Evolutionary conservation across 2,888 invertebrate species (phyloP).

Genomic region (Metacarcinus magister): DNA sequence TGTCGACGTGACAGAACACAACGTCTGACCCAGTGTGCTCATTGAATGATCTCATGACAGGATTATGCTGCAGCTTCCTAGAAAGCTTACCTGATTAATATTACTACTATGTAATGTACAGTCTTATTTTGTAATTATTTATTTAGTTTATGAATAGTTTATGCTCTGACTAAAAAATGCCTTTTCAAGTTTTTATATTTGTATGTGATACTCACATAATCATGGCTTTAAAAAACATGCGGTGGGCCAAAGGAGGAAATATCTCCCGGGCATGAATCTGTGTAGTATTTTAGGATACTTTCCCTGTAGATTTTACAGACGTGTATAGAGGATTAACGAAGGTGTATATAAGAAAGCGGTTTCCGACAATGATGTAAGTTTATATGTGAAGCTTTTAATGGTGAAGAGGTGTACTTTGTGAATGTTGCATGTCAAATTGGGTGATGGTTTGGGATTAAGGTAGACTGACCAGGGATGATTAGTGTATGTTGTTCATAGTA

Average conservation of each 20-base stretch:
- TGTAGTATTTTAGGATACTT: neutral
- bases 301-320: constrained; percentile 12
- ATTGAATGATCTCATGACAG: constrained; percentile 26
- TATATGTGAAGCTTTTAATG: neutral
- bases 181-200: constrained; percentile 44
- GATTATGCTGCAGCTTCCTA: neutral
- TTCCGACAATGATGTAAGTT: neutral
- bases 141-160: constrained; percentile 19
- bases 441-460: constrained; percentile 12
- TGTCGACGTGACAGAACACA: constrained; percentile 30
- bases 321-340: neutral
- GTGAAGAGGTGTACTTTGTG: neutral
- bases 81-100: neutral
- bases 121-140: constrained; percentile 41
- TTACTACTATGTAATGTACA: neutral
- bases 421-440: neutral
- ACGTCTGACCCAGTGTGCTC: constrained; percentile 53
- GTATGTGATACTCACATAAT: constrained; percentile 42
- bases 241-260: constrained; percentile 31
- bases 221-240: constrained; percentile 44
- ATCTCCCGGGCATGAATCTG: constrained; percentile 1
- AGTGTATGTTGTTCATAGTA: neutral
- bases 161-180: constrained; percentile 19
- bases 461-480: neutral
- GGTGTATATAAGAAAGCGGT: neutral